phyloP scores from a whole-genome alignment of 2,888 invertebrate species.

The Empis livida region DNA sequence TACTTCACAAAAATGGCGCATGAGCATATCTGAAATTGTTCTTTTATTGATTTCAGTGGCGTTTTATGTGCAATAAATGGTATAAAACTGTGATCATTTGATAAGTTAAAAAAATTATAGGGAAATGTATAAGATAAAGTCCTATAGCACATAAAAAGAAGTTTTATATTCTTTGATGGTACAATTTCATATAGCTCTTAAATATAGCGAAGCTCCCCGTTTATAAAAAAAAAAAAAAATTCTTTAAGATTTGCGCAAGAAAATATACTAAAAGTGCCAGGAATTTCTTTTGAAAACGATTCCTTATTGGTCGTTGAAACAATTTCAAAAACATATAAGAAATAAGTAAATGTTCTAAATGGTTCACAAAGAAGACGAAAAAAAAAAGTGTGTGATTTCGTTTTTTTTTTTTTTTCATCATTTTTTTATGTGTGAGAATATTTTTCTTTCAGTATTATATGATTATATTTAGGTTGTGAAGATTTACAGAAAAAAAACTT shows the following conservation, averaged over 20 bases:
- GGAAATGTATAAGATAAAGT: background rate
- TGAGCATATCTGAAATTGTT: conserved; percentile 15
- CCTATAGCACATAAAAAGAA: conserved; percentile 13
- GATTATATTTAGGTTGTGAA: too few species aligned
- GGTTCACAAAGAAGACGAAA: conserved; percentile 4
- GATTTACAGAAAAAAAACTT: too few species aligned
- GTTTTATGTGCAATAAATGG: conserved; percentile 15
- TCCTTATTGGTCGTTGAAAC: conserved; percentile 24
- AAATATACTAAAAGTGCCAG: conserved; percentile 6
- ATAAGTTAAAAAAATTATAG: background rate
- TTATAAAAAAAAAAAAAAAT: conserved; percentile 1
- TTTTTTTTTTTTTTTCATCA: too few species aligned
- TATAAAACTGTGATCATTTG: conserved; percentile 6
- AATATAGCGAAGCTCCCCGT: conserved; percentile 9
- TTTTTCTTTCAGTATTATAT: too few species aligned
- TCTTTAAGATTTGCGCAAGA: background rate
- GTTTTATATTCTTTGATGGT: conserved; percentile 13
- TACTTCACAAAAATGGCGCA: conserved; percentile 13
- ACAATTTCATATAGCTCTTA: conserved; percentile 10
- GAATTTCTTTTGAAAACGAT: conserved; percentile 14
- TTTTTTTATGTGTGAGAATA: too few species aligned
- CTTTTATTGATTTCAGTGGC: conserved; percentile 18
- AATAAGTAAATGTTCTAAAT: conserved; percentile 9
- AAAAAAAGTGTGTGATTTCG: background rate
- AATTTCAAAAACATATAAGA: conserved; percentile 14